Percentiles rank a stretch among this genome's conserved stretches.
Conservation (phyloP, 2,797 vertebrate genomes). For the Semaprochilodus insignis region DNA sequence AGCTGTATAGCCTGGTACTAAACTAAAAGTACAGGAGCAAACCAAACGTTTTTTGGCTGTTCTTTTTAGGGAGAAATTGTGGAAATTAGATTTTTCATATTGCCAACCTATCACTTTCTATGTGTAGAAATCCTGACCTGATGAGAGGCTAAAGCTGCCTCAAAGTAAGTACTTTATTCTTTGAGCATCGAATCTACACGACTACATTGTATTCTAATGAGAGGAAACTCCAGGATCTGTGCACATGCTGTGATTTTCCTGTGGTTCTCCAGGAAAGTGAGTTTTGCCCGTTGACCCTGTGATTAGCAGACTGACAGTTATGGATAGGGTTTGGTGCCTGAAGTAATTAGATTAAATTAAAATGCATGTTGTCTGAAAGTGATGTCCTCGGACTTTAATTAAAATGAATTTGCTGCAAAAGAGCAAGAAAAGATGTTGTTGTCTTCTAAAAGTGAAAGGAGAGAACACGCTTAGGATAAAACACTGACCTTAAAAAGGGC, state of each 20-base stretch:
- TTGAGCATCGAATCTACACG: too few relatives aligned
- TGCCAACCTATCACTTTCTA: too few relatives aligned
- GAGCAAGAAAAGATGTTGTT: conserved; percentile 60
- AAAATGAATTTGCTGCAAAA: conserved; percentile 79
- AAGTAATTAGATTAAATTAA: conserved; percentile 84
- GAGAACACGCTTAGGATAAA: conserved; percentile 62
- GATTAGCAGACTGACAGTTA: conserved; percentile 82
- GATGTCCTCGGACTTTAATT: conserved; percentile 75
- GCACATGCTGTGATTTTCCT: background rate
- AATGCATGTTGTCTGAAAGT: conserved; percentile 77
- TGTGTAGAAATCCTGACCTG: too few relatives aligned
- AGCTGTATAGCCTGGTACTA: too few relatives aligned
- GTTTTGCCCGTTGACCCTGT: conserved; percentile 61
- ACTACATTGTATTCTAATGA: background rate
- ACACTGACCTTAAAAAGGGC: conserved; percentile 65
- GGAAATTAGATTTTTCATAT: too few relatives aligned
- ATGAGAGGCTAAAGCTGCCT: too few relatives aligned
- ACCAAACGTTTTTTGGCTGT: too few relatives aligned
- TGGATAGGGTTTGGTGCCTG: conserved; percentile 80
- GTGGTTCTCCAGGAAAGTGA: background rate
- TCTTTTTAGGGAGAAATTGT: too few relatives aligned
- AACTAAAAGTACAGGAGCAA: too few relatives aligned
- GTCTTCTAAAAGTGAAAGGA: conserved; percentile 69
- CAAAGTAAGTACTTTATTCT: too few relatives aligned
- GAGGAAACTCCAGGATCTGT: background rate